Evolutionary conservation across 1,140 invertebrate genomes (phyloP).

Genomic region (Muscidifurax raptorellus): DNA sequence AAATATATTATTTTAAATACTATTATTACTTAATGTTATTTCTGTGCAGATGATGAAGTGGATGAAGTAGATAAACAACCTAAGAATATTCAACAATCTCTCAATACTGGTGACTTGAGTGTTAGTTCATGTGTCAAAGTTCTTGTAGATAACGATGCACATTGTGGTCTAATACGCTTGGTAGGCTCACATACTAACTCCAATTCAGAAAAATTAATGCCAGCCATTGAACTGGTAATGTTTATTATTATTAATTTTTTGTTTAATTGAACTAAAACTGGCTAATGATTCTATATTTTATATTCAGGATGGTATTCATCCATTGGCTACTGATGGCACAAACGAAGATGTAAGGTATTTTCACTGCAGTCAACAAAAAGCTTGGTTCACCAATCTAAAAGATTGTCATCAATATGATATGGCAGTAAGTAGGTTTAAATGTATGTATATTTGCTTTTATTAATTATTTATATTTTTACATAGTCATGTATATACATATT

Average conservation of each 20-base stretch:
- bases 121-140: constrained; percentile 87
- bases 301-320: constrained; percentile 78
- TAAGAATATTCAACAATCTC: constrained; percentile 66
- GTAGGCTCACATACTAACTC: constrained; percentile 80
- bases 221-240: constrained; percentile 82
- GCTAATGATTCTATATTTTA: constrained; percentile 9
- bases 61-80: constrained; percentile 65
- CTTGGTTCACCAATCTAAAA: constrained; percentile 85
- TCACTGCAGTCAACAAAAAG: constrained; percentile 82
- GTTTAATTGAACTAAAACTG: not conserved
- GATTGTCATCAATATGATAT: constrained; percentile 87
- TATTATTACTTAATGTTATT: not conserved
- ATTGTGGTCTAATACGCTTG: constrained; percentile 92
- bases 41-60: constrained; percentile 1
- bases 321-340: constrained; percentile 83
- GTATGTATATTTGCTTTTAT: constrained; percentile 52
- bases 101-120: constrained; percentile 77
- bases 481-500: constrained; percentile 33
- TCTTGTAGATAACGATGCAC: constrained; percentile 74
- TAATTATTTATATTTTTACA: constrained; percentile 22
- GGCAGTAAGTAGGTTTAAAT: constrained; percentile 76
- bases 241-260: constrained; percentile 61
- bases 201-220: constrained; percentile 77
- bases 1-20: not conserved
- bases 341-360: constrained; percentile 85